phyloP scores from a whole-genome alignment of 1,140 invertebrate species.

The Drosophila mayri region DNA sequence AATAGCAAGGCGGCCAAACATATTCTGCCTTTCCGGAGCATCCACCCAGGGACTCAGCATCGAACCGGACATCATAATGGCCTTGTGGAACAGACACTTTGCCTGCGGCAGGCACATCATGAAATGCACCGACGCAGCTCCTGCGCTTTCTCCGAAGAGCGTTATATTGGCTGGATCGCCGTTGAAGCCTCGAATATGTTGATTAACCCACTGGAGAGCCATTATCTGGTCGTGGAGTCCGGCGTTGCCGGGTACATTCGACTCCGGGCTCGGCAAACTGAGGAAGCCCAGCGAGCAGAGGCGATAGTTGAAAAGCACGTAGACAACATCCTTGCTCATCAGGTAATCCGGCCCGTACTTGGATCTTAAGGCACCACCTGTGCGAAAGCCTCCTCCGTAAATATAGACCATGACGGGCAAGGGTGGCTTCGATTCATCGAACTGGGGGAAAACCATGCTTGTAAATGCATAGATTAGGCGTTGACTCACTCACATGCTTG shows the following conservation, averaged over 20 bases:
- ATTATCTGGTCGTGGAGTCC: conserved; percentile 86
- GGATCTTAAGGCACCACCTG: conserved; percentile 83
- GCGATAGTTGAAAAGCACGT: conserved; percentile 90
- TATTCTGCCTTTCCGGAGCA: conserved; percentile 8
- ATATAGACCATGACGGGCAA: conserved; percentile 89
- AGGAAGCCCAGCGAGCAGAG: conserved; percentile 88
- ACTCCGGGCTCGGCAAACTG: conserved; percentile 82
- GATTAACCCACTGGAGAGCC: conserved; percentile 80
- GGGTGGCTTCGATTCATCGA: conserved; percentile 40
- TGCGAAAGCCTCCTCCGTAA: conserved; percentile 89
- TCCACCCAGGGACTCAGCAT: conserved; percentile 83
- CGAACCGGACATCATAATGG: conserved; percentile 87
- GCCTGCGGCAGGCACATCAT: conserved; percentile 73
- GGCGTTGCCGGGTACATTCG: conserved; percentile 85
- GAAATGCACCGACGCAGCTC: conserved; percentile 69
- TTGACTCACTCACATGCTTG: conserved; percentile 61
- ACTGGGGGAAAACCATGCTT: conserved; percentile 21
- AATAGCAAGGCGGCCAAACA: conserved; percentile 50
- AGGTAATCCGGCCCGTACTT: conserved; percentile 88
- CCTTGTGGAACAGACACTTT: conserved; percentile 86
- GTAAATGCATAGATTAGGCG: neutral
- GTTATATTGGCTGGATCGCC: conserved; percentile 75
- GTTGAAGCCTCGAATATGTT: conserved; percentile 74
- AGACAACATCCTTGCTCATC: conserved; percentile 87
- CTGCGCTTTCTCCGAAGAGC: conserved; percentile 83